Evolutionary conservation across 2,888 invertebrate species (phyloP).

Genomic region (Operophtera brumata): DNA sequence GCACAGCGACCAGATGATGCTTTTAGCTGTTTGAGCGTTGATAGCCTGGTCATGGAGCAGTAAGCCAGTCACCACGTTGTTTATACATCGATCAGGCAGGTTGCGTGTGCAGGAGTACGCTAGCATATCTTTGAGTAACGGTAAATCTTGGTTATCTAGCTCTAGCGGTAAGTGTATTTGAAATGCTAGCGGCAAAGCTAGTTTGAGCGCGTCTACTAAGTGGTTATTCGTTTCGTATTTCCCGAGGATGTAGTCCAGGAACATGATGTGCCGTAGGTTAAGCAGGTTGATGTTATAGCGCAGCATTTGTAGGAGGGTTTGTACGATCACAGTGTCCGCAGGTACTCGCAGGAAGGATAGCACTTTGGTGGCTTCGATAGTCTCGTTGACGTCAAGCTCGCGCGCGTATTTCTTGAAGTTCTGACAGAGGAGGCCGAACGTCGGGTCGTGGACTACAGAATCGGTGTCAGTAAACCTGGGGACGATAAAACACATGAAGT

Average conservation of each 20-base stretch:
- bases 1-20: constrained; percentile 80
- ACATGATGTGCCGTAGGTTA: constrained; percentile 81
- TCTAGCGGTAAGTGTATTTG: constrained; percentile 82
- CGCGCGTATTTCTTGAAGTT: constrained; percentile 79
- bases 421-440: constrained; percentile 81
- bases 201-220: constrained; percentile 82
- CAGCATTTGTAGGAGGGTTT: constrained; percentile 83
- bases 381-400: constrained; percentile 74
- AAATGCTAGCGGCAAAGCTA: constrained; percentile 85
- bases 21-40: constrained; percentile 70
- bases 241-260: constrained; percentile 80
- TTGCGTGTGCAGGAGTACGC: constrained; percentile 73
- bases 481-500: neutral
- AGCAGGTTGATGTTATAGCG: constrained; percentile 82
- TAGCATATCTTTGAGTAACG: constrained; percentile 76
- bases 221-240: constrained; percentile 75
- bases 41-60: constrained; percentile 66
- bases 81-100: constrained; percentile 73
- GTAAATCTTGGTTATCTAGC: constrained; percentile 77
- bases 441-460: constrained; percentile 73
- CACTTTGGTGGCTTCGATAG: constrained; percentile 81
- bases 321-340: constrained; percentile 79
- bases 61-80: constrained; percentile 76
- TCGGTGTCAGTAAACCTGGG: constrained; percentile 49
- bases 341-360: constrained; percentile 81